Evolutionary conservation across 2,113 vertebrate genomes (phyloP), one percentile per base, ranked within the genome.

Genomic region (Mohoua ochrocephala): DNA sequence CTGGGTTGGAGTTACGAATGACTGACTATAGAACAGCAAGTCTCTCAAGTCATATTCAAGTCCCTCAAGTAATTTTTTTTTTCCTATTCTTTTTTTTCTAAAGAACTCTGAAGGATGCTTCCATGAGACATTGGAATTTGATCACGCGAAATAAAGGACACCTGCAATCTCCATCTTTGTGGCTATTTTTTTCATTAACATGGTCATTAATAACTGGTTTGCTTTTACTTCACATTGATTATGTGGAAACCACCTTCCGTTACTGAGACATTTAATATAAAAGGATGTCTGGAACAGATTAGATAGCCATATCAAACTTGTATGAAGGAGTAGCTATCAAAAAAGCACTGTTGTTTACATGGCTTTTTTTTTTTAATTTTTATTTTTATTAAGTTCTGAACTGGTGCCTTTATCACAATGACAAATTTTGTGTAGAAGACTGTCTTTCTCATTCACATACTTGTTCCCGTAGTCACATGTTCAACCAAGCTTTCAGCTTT

Each of bases 311-410:
- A 22, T 79, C 67, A 93, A 93, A 65, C 9, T 21, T 15, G 0
- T 24, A 57, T 44, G 33, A 79, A 79, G 19, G 24, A 49, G 28
- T 37, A 82, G 65, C 10, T 69, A 47, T 50, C 57, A 78, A 91
- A 92, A 87, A 82, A 64, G 0, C 11, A 15, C 8, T 60, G 8
- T 19, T 78, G 16, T 57, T 60, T 71, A 47, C 44, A 14, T 24
- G 15, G 1, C 0, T 15, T 35, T n/a, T 20, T 33, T 41, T 75
- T 44, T 10, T 9, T 17, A 7, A 7, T 16, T 52, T 60, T 22
- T 10, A 16, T 50, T 63, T 81, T 81, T 65, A n/a, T 41, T 49
- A 19, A n/a, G 10, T 33, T 20, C 31, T 63, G 5, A 56, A 41
- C n/a, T 80, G 10, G 1, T 65, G 18, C 5, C 28, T 87, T 81